Evolutionary conservation across 1,140 invertebrate genomes (phyloP).

Genomic region (Drosophila sproati): DNA sequence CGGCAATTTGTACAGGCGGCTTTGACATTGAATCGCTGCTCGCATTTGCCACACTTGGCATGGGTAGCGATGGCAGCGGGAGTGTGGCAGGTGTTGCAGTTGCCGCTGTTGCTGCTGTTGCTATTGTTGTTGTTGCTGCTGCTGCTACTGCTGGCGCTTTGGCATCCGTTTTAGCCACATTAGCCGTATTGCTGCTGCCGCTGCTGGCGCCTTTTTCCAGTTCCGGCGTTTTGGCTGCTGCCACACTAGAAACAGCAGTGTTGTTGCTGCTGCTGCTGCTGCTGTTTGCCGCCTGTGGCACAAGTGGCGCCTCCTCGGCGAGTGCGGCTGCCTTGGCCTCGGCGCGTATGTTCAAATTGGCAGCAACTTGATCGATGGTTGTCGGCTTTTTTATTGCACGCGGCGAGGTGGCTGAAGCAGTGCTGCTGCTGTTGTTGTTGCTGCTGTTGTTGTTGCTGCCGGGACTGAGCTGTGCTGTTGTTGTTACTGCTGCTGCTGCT

Average conservation of each 20-base stretch:
- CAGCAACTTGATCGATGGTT: constrained; percentile 82
- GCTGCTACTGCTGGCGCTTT: not conserved
- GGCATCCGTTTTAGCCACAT: not conserved
- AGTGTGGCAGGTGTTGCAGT: constrained; percentile 12
- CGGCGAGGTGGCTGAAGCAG: constrained; percentile 55
- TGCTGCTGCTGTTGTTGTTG: constrained; percentile 15
- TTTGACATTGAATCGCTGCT: constrained; percentile 49
- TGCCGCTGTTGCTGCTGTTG: constrained; percentile 2
- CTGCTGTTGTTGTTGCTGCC: constrained; percentile 29
- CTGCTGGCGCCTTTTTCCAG: constrained; percentile 30
- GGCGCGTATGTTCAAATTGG: constrained; percentile 79
- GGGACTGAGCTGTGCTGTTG: constrained; percentile 36
- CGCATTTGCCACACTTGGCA: not conserved
- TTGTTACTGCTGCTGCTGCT: constrained; percentile 21
- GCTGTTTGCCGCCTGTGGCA: not conserved
- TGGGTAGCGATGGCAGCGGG: constrained; percentile 32
- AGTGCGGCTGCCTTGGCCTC: constrained; percentile 76
- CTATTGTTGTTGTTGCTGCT: not conserved
- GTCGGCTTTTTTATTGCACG: constrained; percentile 69
- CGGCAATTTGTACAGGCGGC: constrained; percentile 73
- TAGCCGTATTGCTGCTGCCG: not conserved
- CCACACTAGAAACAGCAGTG: not conserved
- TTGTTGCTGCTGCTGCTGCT: constrained; percentile 1
- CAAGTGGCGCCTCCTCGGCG: constrained; percentile 61
- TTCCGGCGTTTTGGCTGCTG: constrained; percentile 52